A percentile compares a stretch with the other conserved stretches of the same genome.
phyloP scores from a whole-genome alignment of 2,113 vertebrate species.

The Oxygymnocypris stewartii region DNA sequence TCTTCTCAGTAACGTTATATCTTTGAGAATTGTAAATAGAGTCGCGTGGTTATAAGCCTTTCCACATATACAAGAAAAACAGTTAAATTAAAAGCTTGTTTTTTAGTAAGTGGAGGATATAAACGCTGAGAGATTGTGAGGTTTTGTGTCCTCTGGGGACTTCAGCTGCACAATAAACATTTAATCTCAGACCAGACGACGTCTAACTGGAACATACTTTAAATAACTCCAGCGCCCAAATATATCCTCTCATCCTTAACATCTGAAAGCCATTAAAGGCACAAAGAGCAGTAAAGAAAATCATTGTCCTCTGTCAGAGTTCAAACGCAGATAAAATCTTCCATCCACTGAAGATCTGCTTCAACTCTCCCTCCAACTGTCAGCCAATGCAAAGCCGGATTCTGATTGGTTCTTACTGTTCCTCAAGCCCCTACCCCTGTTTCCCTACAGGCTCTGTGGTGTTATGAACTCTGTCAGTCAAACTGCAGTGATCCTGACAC shows the following conservation, averaged over 20 bases:
- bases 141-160: constrained; percentile 27
- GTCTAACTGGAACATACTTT: constrained; percentile 45
- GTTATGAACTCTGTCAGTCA: constrained; percentile 11
- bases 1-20: constrained; percentile 39
- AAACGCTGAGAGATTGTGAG: constrained; percentile 27
- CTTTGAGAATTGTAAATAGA: constrained; percentile 23
- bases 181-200: constrained; percentile 8
- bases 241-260: not conserved
- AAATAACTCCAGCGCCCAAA: not conserved
- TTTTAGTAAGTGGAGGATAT: constrained; percentile 25
- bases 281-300: not conserved
- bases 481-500: constrained; percentile 12
- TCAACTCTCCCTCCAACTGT: not conserved
- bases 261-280: constrained; percentile 10
- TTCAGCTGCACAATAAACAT: constrained; percentile 33
- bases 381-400: not conserved
- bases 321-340: not conserved
- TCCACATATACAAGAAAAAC: constrained; percentile 37
- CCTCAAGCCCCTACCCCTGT: not conserved
- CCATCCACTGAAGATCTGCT: not conserved
- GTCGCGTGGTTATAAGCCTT: not conserved
- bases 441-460: not conserved
- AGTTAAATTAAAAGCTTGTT: constrained; percentile 48
- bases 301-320: not conserved
- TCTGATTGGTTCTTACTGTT: not conserved